Base-by-base conservation (phyloP, 2,113 vertebrate species). In the Odontesthes bonariensis region DNA sequence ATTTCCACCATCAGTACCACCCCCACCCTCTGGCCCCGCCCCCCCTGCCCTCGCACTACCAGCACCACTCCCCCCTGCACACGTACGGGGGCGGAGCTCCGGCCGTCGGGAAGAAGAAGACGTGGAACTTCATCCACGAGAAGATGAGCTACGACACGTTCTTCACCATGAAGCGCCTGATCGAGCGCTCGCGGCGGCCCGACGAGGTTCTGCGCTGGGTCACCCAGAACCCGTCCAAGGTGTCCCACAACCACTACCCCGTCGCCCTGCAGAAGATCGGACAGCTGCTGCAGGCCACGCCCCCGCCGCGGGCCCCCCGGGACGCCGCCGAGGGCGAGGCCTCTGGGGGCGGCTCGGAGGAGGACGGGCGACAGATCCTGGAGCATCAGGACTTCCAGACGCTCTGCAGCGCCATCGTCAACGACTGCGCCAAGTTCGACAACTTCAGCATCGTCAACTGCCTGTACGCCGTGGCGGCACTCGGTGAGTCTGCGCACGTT, bases 191-290 rank as follows among this genome's bases (percentile, higher is more conserved):
- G 0, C 94, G 88, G 69, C 95, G 91, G 0, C 94, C 96, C 0
- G 96, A 97, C 1, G 97, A 98, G 81, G 95, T 98, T 57, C 94
- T 98, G 57, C 96, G 96, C 46, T 98, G 97, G 97, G 94, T 98
- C 72, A 94, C 96, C 1, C 97, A 98, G 95, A 98, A 98, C 89
- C 96, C 96, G 0, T 87, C 92, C 74, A 97, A 97, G 88, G 95
- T 98, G 84, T 96, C 94, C 0, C 93, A 96, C 66, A 96, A 96
- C 89, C 97, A 97, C 85, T 97, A 97, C 87, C 95, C 96, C 0
- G 94, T 97, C 0, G 96, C 97, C 2, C 94, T 98, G 52, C 96
- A 95, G 86, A 96, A 96, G 76, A 96, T 98, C 6, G 96, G 96
- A 9, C 96, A 97, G 92, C 93, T 98, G 78, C 94, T 96, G 54